Base-by-base conservation (phyloP, 2,797 vertebrate species). In the Streptopelia turtur region DNA sequence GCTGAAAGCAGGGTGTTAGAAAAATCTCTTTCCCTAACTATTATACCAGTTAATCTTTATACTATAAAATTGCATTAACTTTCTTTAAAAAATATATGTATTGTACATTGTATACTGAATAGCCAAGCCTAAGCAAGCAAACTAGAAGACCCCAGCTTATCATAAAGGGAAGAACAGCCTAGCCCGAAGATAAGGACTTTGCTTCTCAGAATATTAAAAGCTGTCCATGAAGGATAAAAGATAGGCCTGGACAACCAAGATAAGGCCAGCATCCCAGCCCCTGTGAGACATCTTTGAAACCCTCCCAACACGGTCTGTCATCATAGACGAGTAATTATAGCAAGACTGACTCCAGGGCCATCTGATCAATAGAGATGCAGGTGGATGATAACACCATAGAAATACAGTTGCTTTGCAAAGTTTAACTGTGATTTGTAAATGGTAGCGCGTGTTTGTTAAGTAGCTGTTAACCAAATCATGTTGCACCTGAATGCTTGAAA, bases 171-270 rank as follows among this genome's bases (percentile, higher is more conserved):
- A 77, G 16, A 12, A 66, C 28, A 70, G 22, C 14, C 13, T 80
- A 75, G 33, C 35, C 50, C 33, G 1, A 10, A 92, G 83, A 92
- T 86, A 92, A 80, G 47, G 69, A 66, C 33, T 69, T 79, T 23
- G 15, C n/a, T 91, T 90, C 90, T 70, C 5, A 5, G 83, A 92
- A 90, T 74, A 68, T 86, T 87, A 69, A 55, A 91, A 81, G 71
- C 68, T 92, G 69, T 72, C 35, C n/a, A 10, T 47, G 76, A 93
- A 88, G 52, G 90, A 92, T 55, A 74, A 88, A 59, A 77, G 43
- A 20, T 70, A 37, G 6, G 30, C 17, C 86, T 83, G 76, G 50
- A 33, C 28, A 88, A 55, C 27, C 14, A 88, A 88, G 91, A 93
- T 85, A 92, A 74, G 1, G 1, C 33, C 52, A 80, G 33, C 31